Percentiles rank a stretch among this genome's conserved stretches.
phyloP scores from a whole-genome alignment of 2,888 invertebrate genomes.

The Xestia sexstrigata region DNA sequence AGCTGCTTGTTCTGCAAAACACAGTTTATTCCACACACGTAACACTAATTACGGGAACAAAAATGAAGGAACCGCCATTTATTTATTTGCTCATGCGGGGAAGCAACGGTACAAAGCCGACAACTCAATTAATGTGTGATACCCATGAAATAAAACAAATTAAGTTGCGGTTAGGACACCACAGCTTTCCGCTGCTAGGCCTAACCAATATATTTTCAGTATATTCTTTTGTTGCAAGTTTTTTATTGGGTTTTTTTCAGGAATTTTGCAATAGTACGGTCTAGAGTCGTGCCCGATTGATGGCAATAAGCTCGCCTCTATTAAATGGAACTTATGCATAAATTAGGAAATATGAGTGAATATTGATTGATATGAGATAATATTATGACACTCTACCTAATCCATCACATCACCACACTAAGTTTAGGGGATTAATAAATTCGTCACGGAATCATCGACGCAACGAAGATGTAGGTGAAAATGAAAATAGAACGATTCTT shows the following conservation, averaged over 20 bases:
- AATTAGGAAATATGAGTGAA: neutral
- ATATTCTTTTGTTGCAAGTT: neutral
- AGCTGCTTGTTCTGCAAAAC: neutral
- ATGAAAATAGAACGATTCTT: no score
- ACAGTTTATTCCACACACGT: conserved; percentile 41
- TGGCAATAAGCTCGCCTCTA: no score
- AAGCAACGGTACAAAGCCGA: conserved; percentile 41
- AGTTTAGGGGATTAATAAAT: no score
- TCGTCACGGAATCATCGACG: no score
- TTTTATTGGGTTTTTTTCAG: neutral
- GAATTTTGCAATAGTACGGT: neutral
- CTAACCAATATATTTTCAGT: neutral
- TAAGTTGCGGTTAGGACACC: conserved; percentile 14
- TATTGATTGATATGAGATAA: no score
- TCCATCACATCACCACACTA: neutral
- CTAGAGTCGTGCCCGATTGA: neutral
- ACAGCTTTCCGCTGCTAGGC: no score
- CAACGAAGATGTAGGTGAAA: no score
- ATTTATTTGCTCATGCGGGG: conserved; percentile 47
- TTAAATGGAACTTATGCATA: no score
- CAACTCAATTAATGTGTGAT: conserved; percentile 54
- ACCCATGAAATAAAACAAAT: conserved; percentile 44
- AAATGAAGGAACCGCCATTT: conserved; percentile 48
- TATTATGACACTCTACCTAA: neutral
- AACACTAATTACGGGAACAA: conserved; percentile 46